Evolutionary conservation across 2,888 invertebrate genomes (phyloP), one percentile per base, ranked within the genome.

Genomic region (Lymantria dispar): DNA sequence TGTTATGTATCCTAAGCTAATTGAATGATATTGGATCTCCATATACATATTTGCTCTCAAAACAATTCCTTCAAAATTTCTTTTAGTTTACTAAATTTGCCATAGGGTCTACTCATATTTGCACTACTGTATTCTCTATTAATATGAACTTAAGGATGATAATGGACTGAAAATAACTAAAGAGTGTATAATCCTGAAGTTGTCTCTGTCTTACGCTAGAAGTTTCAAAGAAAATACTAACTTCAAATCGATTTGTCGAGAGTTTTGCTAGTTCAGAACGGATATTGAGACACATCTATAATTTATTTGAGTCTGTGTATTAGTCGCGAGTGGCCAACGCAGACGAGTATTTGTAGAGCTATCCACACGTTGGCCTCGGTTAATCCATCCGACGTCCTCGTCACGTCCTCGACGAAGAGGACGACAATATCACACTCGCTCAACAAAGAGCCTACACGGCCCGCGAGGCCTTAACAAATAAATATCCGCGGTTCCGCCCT

Each of bases 171-270:
- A 33, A 8, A 8, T 7, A 33, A 10, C 33, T 10, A 33, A 33
- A 10, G 33, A 33, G 33, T 7, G 30, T 33, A 33, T 33, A 33
- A 33, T 10, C 8, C 8, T 33, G 10, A 33, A 33, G 33, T 33
- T 33, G 8, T 33, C 9, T 29, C 29, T 43, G 36, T 49, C 40
- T 42, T 14, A 33, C 33, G 29, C 36, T 38, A 22, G 42, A 60
- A 64, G 47, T 65, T 64, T 29, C 13, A 7, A 39, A 15, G 36
- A 30, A 49, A 50, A 50, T 49, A 40, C 52, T 46, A 61, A 65
- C 49, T 61, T 62, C 8, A 13, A 52, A 64, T 56, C 57, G 65
- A 64, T 64, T 56, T 61, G 50, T 52, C 45, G 39, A 3, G 43
- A 61, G 50, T 56, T 56, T n/a, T 47, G 47, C 42, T 47, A 56